Evolutionary conservation across 2,113 vertebrate species (phyloP), one percentile per base, ranked within the genome.

Genomic region (Psilopsiagon aurifrons): DNA sequence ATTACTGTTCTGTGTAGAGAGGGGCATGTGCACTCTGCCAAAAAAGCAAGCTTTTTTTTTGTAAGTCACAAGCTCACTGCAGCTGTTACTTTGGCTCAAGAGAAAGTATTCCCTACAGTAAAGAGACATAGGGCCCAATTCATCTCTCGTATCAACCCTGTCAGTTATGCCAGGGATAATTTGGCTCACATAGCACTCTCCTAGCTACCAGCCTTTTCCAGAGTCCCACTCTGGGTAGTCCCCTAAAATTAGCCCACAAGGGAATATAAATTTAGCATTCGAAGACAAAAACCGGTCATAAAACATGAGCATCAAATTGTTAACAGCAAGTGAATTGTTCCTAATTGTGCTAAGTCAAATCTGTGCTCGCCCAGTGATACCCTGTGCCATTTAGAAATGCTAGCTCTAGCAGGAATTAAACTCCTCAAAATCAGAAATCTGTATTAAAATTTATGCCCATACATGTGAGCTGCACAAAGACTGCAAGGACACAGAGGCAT

Each of bases 41-140:
- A 95, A 78, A 93, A 94, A 68, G 1, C 28, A 66, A 17, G 11
- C 19, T 51, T 23, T 33, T 67, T 57, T 66, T 95, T 91, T 85
- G 39, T 0, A 55, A 75, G 60, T 85, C 90, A 76, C 55, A 69
- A 92, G 83, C 52, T 70, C 49, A 88, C 37, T 95, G 97, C 97
- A 97, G 97, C 97, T 97, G 96, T 97, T 97, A 60, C 79, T 93
- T 74, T 97, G 94, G 43, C 86, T 90, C 31, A 1, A 88, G 74
- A 90, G 88, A 96, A 93, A 95, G 37, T 89, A 87, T 88, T 93
- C 80, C 39, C 70, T 51, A 49, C 57, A 93, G 83, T 88, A 77
- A 66, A 95, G 70, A 75, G 81, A 94, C 93, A 92, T 89, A 96
- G 82, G 57, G 25, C 64, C 83, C 83, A 87, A 91, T 97, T 95